These are phyloP conservation scores for Choristoneura fumiferana DNA, from an alignment of 1,140 invertebrate species.

Conservation along the genomic window DNA sequence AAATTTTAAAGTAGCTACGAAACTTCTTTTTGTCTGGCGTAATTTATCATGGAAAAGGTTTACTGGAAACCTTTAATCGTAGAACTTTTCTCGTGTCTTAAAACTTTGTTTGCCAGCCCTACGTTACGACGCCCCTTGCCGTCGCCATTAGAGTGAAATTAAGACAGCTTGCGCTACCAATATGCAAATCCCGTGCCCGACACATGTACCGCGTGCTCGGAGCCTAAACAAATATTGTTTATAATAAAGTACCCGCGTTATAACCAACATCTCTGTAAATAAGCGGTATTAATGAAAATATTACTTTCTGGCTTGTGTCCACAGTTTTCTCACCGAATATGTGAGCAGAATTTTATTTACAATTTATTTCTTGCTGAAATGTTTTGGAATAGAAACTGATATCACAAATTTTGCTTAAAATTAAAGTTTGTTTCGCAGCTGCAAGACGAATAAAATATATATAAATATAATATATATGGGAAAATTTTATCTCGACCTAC, in stretches of 20 bases:
- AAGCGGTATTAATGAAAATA: constrained; percentile 17
- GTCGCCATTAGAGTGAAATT: constrained; percentile 37
- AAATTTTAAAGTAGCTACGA: no score
- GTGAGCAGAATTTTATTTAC: not conserved
- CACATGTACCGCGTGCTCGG: constrained; percentile 21
- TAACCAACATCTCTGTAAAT: constrained; percentile 17
- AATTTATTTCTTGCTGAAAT: no score
- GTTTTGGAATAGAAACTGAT: no score
- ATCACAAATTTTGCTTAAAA: no score
- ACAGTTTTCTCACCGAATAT: not conserved
- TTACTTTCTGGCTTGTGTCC: constrained; percentile 17
- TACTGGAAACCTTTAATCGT: no score
- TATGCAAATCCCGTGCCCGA: constrained; percentile 40
- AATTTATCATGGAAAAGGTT: no score
- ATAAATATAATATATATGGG: no score
- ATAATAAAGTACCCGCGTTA: constrained; percentile 21
- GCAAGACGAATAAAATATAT: constrained; percentile 24
- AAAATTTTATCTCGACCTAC: no score
- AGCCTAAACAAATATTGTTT: constrained; percentile 41
- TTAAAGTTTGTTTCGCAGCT: no score
- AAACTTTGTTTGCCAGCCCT: not conserved
- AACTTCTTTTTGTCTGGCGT: no score
- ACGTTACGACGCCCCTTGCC: constrained; percentile 14
- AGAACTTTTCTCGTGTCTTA: no score
- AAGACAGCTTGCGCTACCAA: constrained; percentile 45